Base-by-base conservation (phyloP, 2,888 invertebrate genomes). In the Thelaira solivaga region DNA sequence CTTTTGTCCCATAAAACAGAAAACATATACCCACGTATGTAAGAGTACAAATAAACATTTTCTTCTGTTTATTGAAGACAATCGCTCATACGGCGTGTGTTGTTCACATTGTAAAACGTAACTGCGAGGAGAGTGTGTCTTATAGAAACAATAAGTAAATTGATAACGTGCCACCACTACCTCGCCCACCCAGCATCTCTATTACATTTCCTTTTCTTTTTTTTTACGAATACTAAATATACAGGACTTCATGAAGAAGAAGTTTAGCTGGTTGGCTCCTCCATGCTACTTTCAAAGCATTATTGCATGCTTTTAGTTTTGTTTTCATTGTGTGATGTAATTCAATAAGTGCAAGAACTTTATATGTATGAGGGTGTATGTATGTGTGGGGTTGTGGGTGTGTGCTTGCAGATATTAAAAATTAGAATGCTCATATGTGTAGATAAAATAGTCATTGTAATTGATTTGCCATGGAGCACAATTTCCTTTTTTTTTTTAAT, bases 1-100 rank as follows among this genome's bases (percentile, higher is more conserved):
- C 86, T 80, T 83, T 84, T 83, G 86, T 82, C 80, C 85, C 83
- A 86, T 86, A 86, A 87, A 82, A 83, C 18, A 24, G 34, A n/a
- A 68, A 78, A 80, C 55, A 79, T 82, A 81, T 13, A 8, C 18
- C 18, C 61, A 45, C 8, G 22, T 45, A 22, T 10, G 26, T 4
- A 47, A 13, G n/a, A n/a, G n/a, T n/a, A n/a, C n/a, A 16, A 47
- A 34, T 24, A n/a, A 79, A 64, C 75, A 80, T 79, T 53, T 81
- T 73, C 77, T 78, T 62, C 24, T 62, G 43, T 51, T 43, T 36
- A 39, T 29, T 51, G 47, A 20, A 49, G 20, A 41, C 51, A 26
- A 18, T 57, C 41, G 34, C n/a, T 7, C 18, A 45, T 13, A 36
- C 16, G 11, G 6, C 11, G 29, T 13, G 57, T 7, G 41, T 55